Percentiles rank a stretch among this genome's conserved stretches.
phyloP scores from a whole-genome alignment of 1,140 invertebrate genomes.

The Helicoverpa armigera region DNA sequence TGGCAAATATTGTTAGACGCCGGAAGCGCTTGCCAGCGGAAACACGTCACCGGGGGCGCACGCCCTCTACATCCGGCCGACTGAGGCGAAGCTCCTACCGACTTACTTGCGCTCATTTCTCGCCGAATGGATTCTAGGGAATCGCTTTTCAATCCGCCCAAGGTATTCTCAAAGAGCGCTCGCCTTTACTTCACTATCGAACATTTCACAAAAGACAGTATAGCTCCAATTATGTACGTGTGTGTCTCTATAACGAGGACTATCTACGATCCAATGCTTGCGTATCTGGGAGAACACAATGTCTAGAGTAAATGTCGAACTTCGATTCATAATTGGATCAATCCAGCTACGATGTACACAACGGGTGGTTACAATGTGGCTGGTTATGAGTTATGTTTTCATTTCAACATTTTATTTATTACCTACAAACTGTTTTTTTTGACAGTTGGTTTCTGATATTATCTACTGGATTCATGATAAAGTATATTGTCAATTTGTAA shows the following conservation, averaged over 20 bases:
- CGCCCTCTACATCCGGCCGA: conserved; percentile 49
- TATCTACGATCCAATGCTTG: background rate
- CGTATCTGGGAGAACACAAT: conserved; percentile 7
- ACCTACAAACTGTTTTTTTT: no score
- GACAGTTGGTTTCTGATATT: no score
- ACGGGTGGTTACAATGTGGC: no score
- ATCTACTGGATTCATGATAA: no score
- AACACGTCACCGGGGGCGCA: conserved; percentile 38
- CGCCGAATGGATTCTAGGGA: conserved; percentile 45
- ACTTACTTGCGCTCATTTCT: conserved; percentile 48
- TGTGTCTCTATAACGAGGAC: conserved; percentile 1
- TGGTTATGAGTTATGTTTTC: no score
- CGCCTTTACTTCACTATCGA: conserved; percentile 33
- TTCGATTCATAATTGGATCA: no score
- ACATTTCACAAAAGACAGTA: conserved; percentile 34
- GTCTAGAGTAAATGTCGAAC: background rate
- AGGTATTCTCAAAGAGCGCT: conserved; percentile 40
- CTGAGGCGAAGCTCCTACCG: conserved; percentile 23
- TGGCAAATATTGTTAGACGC: conserved; percentile 49
- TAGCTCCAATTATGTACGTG: conserved; percentile 37
- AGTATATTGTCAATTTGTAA: background rate
- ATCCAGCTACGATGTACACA: no score
- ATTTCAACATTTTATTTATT: no score
- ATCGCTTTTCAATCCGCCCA: conserved; percentile 51
- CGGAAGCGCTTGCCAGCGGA: conserved; percentile 49